Evolutionary conservation across 2,888 invertebrate genomes (phyloP), one percentile per base, ranked within the genome.

Genomic region (Nephrotoma flavescens): DNA sequence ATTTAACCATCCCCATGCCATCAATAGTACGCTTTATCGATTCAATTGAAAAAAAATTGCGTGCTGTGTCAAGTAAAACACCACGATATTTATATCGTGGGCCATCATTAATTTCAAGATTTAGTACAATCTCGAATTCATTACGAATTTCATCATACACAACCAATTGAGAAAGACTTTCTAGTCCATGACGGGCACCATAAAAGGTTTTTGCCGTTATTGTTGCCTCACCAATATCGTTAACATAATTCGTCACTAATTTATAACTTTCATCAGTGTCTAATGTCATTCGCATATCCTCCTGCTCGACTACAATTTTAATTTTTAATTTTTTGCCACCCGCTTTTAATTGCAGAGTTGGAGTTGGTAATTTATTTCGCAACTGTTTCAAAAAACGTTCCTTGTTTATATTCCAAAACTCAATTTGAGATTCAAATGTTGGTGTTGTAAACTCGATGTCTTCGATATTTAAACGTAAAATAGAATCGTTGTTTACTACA

Each of bases 21-120:
- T 97, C 94, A 89, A 99, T 93, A 9, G 96, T 96, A 15, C 93
- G 92, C 89, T 96, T 94, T 87, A 97, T 95, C 0, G 95, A 92
- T 0, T 94, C 94, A 7, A 96, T 93, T 9, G 94, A 93, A 89
- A 96, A 93, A 90, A 94, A 99, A 91, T 98, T 98, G 52, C 99
- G 94, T 0, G 98, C 94, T 0, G 99, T 98, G 90, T 99, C 99
- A 86, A 99, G 91, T 83, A 97, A 93, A 6, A 99, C 91, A 0
- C 98, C 99, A 89, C 99, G 93, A 92, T 98, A 97, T 0, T 95
- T 94, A 92, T 97, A 99, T 0, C 94, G 94, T 0, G 99, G 99
- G 47, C 93, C 93, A 91, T 99, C 99, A 1, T 91, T 90, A 15
- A 97, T 94, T 9, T 91, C 90, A 0, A 93, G 94, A 88, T 94